Evolutionary conservation across 35 echinoderm and acorn worm species (phyloP).

Genomic region (Anneissia japonica): DNA sequence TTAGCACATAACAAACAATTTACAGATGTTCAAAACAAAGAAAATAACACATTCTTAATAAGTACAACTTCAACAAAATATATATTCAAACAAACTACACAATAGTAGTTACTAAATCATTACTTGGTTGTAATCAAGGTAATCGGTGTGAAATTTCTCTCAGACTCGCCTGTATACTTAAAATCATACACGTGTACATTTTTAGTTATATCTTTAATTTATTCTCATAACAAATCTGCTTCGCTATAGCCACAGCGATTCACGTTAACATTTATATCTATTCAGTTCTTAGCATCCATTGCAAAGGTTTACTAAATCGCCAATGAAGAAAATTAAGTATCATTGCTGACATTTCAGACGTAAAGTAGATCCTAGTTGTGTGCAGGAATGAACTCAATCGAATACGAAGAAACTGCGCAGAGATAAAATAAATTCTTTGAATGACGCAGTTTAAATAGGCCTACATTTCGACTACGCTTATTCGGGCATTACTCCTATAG

Average conservation of each 20-base stretch:
- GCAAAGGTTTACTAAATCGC: neutral
- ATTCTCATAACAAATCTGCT: too few relatives aligned
- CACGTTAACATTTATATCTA: neutral
- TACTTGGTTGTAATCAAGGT: too few relatives aligned
- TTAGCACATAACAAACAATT: neutral
- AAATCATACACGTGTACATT: too few relatives aligned
- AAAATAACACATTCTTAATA: neutral
- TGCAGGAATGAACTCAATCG: neutral
- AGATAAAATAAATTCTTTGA: neutral
- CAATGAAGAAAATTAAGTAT: neutral
- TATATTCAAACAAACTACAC: too few relatives aligned
- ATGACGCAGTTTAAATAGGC: neutral
- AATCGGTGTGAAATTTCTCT: too few relatives aligned
- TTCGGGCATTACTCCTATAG: neutral
- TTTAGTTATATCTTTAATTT: too few relatives aligned
- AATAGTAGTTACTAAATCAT: too few relatives aligned
- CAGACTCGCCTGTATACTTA: too few relatives aligned
- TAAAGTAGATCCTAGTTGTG: neutral
- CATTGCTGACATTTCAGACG: neutral
- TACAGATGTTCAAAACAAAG: neutral
- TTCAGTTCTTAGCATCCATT: neutral
- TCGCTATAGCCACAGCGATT: neutral
- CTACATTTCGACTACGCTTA: too few relatives aligned
- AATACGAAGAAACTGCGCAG: neutral
- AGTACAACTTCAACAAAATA: too few relatives aligned